phyloP scores from a whole-genome alignment of 2,888 invertebrate species.

The Volucella inanis region DNA sequence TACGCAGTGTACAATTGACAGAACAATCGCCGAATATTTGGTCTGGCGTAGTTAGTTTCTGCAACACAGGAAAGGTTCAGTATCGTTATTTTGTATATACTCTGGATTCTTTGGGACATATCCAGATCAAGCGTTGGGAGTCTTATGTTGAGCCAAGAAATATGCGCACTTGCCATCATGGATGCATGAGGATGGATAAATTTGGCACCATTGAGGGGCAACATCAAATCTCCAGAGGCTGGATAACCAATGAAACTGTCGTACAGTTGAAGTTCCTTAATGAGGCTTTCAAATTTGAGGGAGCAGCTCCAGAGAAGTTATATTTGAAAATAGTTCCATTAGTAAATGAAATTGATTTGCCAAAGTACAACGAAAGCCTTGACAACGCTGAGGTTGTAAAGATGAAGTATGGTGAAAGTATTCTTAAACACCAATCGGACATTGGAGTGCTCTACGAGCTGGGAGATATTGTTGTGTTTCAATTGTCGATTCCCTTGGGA shows the following conservation, averaged over 20 bases:
- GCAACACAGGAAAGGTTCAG: slow-evolving; percentile 84
- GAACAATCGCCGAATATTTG: slow-evolving; percentile 84
- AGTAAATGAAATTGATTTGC: slow-evolving; percentile 56
- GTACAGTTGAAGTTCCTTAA: slow-evolving; percentile 92
- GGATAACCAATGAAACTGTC: slow-evolving; percentile 89
- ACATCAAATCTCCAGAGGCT: slow-evolving; percentile 88
- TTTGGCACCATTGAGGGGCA: slow-evolving; percentile 75
- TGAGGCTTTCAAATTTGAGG: slow-evolving; percentile 89
- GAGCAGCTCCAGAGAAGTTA: slow-evolving; percentile 78
- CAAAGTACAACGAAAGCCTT: slow-evolving; percentile 50
- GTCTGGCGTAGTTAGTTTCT: slow-evolving; percentile 86
- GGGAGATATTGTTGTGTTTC: slow-evolving; percentile 80
- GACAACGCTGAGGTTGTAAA: slow-evolving; percentile 79
- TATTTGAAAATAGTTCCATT: slow-evolving; percentile 84
- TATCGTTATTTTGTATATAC: slow-evolving; percentile 81
- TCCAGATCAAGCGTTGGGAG: slow-evolving; percentile 82
- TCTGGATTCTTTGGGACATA: slow-evolving; percentile 78
- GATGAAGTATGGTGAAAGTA: slow-evolving; percentile 78
- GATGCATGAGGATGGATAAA: slow-evolving; percentile 74
- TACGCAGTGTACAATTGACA: slow-evolving; percentile 84
- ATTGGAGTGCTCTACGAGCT: slow-evolving; percentile 78
- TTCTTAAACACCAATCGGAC: slow-evolving; percentile 77
- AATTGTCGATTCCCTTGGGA: slow-evolving; percentile 78
- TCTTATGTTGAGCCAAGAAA: slow-evolving; percentile 84
- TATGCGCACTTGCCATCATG: slow-evolving; percentile 63